Percentiles rank a stretch among this genome's conserved stretches.
phyloP scores from a whole-genome alignment of 2,888 invertebrate genomes.

The Mimachlamys varia region DNA sequence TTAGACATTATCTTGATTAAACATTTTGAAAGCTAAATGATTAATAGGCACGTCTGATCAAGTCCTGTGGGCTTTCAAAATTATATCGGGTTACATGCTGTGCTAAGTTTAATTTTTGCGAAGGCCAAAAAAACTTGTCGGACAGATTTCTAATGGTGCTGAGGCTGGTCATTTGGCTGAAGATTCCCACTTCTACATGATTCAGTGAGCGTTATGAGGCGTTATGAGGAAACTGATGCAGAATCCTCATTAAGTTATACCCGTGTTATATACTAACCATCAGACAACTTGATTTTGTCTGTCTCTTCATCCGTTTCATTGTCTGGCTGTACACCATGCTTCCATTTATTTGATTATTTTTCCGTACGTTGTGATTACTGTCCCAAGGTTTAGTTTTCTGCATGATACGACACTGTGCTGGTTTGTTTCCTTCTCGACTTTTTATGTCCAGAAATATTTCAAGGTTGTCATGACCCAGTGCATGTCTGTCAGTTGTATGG shows the following conservation, averaged over 20 bases:
- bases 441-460: not conserved
- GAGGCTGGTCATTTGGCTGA: not conserved
- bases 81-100: not conserved
- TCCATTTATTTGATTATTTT: not conserved
- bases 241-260: not conserved
- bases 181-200: not conserved
- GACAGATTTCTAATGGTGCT: not conserved
- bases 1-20: not conserved
- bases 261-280: not conserved
- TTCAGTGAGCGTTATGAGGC: not conserved
- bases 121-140: not conserved
- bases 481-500: too few species aligned
- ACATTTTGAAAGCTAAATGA: conserved; percentile 23
- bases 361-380: not conserved
- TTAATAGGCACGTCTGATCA: not conserved
- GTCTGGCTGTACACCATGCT: not conserved
- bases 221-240: not conserved
- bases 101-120: not conserved
- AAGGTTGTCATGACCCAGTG: too few species aligned
- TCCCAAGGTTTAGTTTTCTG: not conserved
- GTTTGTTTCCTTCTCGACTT: too few species aligned
- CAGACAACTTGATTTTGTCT: not conserved
- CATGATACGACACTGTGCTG: not conserved
- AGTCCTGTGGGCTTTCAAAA: not conserved
- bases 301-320: not conserved